Evolutionary conservation across 2,797 vertebrate species (phyloP), one percentile per base, ranked within the genome.

Genomic region (Chlorospingus semifuscus): DNA sequence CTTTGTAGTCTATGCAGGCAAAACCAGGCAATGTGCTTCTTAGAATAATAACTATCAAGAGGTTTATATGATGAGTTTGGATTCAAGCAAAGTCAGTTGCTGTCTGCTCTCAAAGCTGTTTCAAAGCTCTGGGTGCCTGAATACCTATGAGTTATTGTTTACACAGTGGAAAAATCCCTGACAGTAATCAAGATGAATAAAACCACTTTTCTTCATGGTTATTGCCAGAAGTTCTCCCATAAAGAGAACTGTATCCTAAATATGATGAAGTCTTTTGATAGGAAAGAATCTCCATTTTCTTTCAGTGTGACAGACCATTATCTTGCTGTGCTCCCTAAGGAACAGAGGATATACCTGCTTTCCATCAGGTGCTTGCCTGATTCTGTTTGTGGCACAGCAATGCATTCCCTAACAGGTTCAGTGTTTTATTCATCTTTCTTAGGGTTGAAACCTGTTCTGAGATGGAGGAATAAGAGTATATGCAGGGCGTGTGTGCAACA

Each of bases 11-110:
- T 86, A 1, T 75, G 50, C 53, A 91, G 83, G 91, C 61, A 75
- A 86, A 85, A 82, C 41, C n/a, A 94, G 39, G 53, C 12, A 0
- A 60, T 75, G 76, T 86, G 69, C 82, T 94, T 68, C 94, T 94
- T 83, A 78, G 85, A 96, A 93, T 90, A 88, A 81, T 93, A 94
- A 76, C 84, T 90, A 69, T 88, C 57, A 70, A 37, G 66, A 81
- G 50, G 57, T 68, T 93, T 91, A 29, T 88, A 71, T 91, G 72
- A 88, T 0, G 7, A 88, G 52, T 82, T 94, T 90, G 80, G 57
- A 86, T 88, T 83, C 93, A 78, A 78, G 36, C 3, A 2, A 56
- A 93, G 32, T 87, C 76, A 49, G 47, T 90, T 94, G 24, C 83
- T 93, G 36, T 59, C 81, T 93, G 68, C 56, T 84, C 37, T 89